Evolutionary conservation across 2,113 vertebrate species (phyloP).

Genomic region (Arothron firmamentum): DNA sequence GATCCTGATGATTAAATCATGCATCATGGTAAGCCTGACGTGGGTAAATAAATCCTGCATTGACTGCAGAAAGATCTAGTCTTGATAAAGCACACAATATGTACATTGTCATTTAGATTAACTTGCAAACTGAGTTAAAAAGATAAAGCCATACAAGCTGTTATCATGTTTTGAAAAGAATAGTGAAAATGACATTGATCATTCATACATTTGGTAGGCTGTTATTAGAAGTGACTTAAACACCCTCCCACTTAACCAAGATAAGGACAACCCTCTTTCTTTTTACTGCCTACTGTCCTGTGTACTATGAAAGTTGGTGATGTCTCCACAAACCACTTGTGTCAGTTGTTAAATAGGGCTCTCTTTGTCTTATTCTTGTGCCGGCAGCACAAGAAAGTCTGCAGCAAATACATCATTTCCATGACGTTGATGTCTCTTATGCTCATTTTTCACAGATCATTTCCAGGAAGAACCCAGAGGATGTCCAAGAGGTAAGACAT

Average conservation of each 20-base stretch:
- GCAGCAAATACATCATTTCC: background rate
- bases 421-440: constrained; percentile 7
- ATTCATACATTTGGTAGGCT: too few relatives aligned
- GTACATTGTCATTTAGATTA: too few relatives aligned
- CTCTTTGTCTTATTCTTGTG: constrained; percentile 49
- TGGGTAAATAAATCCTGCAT: too few relatives aligned
- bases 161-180: too few relatives aligned
- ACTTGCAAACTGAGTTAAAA: too few relatives aligned
- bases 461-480: constrained; percentile 93
- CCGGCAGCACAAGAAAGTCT: constrained; percentile 1
- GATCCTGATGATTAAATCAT: too few relatives aligned
- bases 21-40: too few relatives aligned
- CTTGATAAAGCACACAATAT: too few relatives aligned
- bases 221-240: background rate
- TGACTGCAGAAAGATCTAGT: too few relatives aligned
- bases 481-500: constrained; percentile 93
- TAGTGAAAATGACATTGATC: too few relatives aligned
- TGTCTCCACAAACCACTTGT: constrained; percentile 48
- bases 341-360: constrained; percentile 37
- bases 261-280: constrained; percentile 1
- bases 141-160: too few relatives aligned
- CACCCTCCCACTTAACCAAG: background rate
- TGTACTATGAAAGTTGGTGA: constrained; percentile 39
- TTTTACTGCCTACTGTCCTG: constrained; percentile 5
- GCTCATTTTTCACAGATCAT: constrained; percentile 82